Conservation (phyloP, 2,113 vertebrate species). For the Phasianus colchicus region DNA sequence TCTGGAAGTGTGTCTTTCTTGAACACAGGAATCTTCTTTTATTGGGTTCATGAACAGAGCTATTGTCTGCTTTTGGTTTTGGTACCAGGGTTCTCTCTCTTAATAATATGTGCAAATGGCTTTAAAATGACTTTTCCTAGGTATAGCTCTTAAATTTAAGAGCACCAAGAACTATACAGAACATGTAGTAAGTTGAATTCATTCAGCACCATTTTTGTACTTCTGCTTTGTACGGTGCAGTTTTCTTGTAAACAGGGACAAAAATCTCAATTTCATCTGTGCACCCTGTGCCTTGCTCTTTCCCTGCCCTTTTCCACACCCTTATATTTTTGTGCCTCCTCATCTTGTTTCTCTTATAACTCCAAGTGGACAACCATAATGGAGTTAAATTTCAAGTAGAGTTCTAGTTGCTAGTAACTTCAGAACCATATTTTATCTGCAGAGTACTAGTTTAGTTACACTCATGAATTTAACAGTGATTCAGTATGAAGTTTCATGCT, state of each 20-base stretch:
- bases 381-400: neutral
- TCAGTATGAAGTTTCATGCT: neutral
- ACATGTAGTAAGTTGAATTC: neutral
- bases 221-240: neutral
- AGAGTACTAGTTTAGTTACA: neutral
- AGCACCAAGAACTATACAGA: neutral
- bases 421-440: neutral
- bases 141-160: neutral
- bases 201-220: neutral
- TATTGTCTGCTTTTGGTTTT: constrained; percentile 44
- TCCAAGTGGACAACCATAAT: neutral
- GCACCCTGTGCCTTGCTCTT: neutral
- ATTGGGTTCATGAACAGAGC: neutral
- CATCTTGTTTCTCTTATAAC: neutral
- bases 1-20: constrained; percentile 62
- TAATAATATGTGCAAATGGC: constrained; percentile 74
- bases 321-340: neutral
- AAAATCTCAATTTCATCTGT: neutral
- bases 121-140: constrained; percentile 53
- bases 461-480: neutral
- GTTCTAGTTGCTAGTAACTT: neutral
- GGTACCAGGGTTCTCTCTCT: constrained; percentile 66
- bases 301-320: neutral
- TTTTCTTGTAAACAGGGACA: neutral
- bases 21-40: constrained; percentile 66